Evolutionary conservation across 2,797 vertebrate genomes (phyloP), one percentile per base, ranked within the genome.

Genomic region (Amblyopsis hoosieri): DNA sequence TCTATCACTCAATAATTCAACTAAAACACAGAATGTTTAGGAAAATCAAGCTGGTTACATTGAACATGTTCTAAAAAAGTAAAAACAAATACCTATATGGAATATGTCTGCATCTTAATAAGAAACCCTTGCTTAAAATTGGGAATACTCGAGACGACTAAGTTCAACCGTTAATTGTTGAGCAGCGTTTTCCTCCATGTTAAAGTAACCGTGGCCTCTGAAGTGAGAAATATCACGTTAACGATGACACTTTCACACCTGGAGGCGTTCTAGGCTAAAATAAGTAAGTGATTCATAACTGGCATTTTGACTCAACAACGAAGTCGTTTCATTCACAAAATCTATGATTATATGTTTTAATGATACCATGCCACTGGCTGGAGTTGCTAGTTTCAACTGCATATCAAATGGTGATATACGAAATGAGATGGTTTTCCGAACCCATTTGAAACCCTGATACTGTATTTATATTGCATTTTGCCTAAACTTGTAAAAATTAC

Each of bases 401-500:
- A 87, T 87, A 89, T 91, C 84, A 89, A 73, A 85, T 84, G 80
- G 72, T 76, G 76, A 87, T 85, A 82, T 80, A 75, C 72, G 75
- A 84, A 90, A 90, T 87, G 81, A 90, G 90, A 90, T 69, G 78
- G 81, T 81, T 85, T 81, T 85, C 78, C 74, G 66, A 78, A 78
- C 78, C 37, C 76, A 87, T 86, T 85, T 94, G 91, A 93, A 93
- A 92, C 80, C 63, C 73, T 80, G 90, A 93, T 94, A 92, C 93
- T 93, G 91, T 92, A 91, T 87, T 94, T 93, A 94, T 87, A 88
- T 87, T 75, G 84, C 87, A 90, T 93, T 93, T 92, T 87, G 89
- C 87, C 92, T 91, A 89, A 91, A 93, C 92, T 90, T 91, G 91
- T 90, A 88, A 90, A 93, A 93, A 94, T 93, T 92, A 94, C 87